Conservation (phyloP, 1,140 invertebrate genomes). For the Mactra quadrangularis region DNA sequence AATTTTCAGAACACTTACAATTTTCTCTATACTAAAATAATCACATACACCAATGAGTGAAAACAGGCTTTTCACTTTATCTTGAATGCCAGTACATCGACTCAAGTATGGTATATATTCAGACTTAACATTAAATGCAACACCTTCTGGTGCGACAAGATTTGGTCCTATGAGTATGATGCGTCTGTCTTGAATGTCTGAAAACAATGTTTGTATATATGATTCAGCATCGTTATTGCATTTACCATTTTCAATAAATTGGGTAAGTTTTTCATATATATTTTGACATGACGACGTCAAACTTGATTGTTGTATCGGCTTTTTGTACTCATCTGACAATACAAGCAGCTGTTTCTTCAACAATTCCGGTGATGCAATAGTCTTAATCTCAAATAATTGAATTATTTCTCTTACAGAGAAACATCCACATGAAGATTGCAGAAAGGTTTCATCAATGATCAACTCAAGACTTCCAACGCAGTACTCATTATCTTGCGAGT, state of each 20-base stretch:
- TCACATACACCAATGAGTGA: slow-evolving; percentile 31
- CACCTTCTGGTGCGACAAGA: slow-evolving; percentile 3
- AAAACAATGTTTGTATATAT: background rate
- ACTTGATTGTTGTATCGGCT: background rate
- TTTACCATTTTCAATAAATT: background rate
- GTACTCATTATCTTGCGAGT: background rate
- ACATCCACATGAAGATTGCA: background rate
- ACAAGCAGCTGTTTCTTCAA: background rate
- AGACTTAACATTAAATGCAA: slow-evolving; percentile 19
- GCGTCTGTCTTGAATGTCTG: background rate
- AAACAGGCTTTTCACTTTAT: slow-evolving; percentile 1
- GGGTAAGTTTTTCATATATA: no score
- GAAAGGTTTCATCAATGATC: slow-evolving; percentile 20
- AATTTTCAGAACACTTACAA: slow-evolving; percentile 18
- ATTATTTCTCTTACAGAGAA: background rate
- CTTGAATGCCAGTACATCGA: background rate
- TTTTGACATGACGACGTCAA: no score
- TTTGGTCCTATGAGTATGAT: slow-evolving; percentile 21
- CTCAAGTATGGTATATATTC: slow-evolving; percentile 34
- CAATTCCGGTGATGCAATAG: background rate
- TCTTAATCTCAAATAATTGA: background rate
- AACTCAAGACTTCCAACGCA: background rate
- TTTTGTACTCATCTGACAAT: background rate
- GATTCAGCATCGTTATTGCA: background rate
- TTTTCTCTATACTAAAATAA: slow-evolving; percentile 22